Evolutionary conservation across 2,888 invertebrate genomes (phyloP).

Genomic region (Tiphia femorata): DNA sequence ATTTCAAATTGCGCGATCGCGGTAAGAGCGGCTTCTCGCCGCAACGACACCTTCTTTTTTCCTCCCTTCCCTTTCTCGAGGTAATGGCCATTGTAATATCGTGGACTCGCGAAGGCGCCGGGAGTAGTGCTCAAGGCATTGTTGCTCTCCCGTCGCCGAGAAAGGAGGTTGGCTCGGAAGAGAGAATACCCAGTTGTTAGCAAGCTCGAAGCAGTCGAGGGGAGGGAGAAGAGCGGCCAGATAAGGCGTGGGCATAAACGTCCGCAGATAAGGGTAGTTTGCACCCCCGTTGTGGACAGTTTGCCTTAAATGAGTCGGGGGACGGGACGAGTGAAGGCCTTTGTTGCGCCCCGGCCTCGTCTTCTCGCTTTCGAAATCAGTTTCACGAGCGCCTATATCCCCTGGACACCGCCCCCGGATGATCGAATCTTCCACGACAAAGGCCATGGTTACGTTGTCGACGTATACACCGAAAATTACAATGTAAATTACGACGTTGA

Average conservation of each 20-base stretch:
- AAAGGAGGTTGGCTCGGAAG: slow-evolving; percentile 44
- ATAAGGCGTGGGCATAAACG: slow-evolving; percentile 68
- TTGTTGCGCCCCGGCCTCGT: slow-evolving; percentile 36
- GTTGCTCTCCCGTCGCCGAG: slow-evolving; percentile 34
- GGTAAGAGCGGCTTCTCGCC: background rate
- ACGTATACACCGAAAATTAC: too few relatives aligned
- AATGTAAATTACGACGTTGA: too few relatives aligned
- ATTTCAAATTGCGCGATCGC: too few relatives aligned
- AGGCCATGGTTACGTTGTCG: slow-evolving; percentile 11
- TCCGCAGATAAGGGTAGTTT: slow-evolving; percentile 67
- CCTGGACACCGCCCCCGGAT: background rate
- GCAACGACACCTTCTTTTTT: background rate
- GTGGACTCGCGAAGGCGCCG: too few relatives aligned
- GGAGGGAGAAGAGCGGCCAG: slow-evolving; percentile 33
- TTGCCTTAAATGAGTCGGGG: slow-evolving; percentile 63
- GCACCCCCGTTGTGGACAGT: slow-evolving; percentile 68
- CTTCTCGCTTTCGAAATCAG: slow-evolving; percentile 45
- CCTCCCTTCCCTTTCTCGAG: background rate
- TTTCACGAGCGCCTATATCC: slow-evolving; percentile 33
- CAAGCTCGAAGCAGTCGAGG: slow-evolving; percentile 51
- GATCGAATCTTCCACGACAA: slow-evolving; percentile 26
- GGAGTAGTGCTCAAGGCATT: slow-evolving; percentile 32
- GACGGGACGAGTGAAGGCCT: slow-evolving; percentile 45
- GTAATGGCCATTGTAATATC: too few relatives aligned
- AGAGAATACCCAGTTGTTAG: slow-evolving; percentile 55